Evolutionary conservation across 2,888 invertebrate genomes (phyloP), one percentile per base, ranked within the genome.

Genomic region (Heliconius charithonia): DNA sequence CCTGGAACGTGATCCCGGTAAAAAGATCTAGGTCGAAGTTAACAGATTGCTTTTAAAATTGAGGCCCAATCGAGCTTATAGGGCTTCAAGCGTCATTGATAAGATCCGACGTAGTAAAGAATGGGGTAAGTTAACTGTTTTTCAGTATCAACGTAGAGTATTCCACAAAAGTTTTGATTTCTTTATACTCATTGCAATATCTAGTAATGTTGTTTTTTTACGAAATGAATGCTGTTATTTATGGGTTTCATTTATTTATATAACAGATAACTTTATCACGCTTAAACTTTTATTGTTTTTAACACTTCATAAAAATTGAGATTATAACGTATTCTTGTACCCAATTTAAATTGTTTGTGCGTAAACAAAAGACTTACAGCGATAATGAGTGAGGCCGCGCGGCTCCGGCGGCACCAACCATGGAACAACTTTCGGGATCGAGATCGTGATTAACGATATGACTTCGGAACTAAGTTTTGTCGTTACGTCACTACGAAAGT

Each of bases 361-460:
- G 71, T 32, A 71, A 71, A 78, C 74, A 80, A 80, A 78, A 76
- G 73, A 73, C 29, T 62, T 67, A 45, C 59, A 65, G 70, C 62
- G 76, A 76, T 76, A 78, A 78, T 76, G 74, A 74, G 63, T 56
- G 65, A 67, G 70, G 69, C 74, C 78, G 65, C 73, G 63, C 76
- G 70, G 71, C 70, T 75, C 63, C 29, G 66, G n/a, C n/a, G n/a
- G n/a, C n/a, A n/a, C n/a, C 79, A 75, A 76, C 80, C 79, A 80
- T 77, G 74, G 74, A 80, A 29, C 51, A 80, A 80, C 71, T 80
- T 80, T 76, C 63, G 65, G 76, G 79, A 76, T 79, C 76, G 70
- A 75, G 74, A 79, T 77, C 59, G 74, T 80, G 79, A 80, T 80
- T 80, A 73, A 80, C 74, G 79, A 77, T 62, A 62, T 63, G 75